phyloP scores from a whole-genome alignment of 1,140 invertebrate species.

The Bombus polaris region DNA sequence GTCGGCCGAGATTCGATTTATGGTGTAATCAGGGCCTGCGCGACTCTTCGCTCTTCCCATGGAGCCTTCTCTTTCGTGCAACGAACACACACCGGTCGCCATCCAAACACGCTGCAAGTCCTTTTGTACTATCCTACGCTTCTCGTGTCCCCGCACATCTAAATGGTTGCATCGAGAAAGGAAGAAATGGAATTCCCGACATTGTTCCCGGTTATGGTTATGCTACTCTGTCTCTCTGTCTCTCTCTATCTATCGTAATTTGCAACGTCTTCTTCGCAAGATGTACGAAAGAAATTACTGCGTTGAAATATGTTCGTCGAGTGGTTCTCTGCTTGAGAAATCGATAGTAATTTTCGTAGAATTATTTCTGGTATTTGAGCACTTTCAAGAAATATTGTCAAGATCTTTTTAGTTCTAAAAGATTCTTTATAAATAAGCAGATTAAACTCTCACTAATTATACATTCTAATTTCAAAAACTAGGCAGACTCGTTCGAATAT shows the following conservation, averaged over 20 bases:
- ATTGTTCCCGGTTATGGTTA: slow-evolving; percentile 53
- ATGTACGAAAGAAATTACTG: background rate
- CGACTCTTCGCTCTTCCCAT: slow-evolving; percentile 60
- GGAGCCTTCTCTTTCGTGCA: slow-evolving; percentile 40
- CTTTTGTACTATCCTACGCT: slow-evolving; percentile 44
- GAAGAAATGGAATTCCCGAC: slow-evolving; percentile 47
- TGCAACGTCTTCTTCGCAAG: slow-evolving; percentile 41
- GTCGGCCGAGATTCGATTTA: slow-evolving; percentile 81
- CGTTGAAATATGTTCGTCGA: background rate
- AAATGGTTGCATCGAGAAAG: slow-evolving; percentile 46
- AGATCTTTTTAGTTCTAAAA: background rate
- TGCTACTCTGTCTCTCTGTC: background rate
- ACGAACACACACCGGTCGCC: slow-evolving; percentile 32
- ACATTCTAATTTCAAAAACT: background rate
- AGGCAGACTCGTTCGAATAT: too few species aligned
- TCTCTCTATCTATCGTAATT: slow-evolving; percentile 13
- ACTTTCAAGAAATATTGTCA: background rate
- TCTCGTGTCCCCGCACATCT: slow-evolving; percentile 26
- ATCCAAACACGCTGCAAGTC: slow-evolving; percentile 45
- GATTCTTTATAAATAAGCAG: too few species aligned
- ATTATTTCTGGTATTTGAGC: background rate
- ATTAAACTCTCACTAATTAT: background rate
- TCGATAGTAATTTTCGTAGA: background rate
- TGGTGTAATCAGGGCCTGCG: slow-evolving; percentile 78
- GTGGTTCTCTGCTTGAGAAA: background rate